phyloP scores from a whole-genome alignment of 1,140 invertebrate genomes.

The Gryllus bimaculatus region DNA sequence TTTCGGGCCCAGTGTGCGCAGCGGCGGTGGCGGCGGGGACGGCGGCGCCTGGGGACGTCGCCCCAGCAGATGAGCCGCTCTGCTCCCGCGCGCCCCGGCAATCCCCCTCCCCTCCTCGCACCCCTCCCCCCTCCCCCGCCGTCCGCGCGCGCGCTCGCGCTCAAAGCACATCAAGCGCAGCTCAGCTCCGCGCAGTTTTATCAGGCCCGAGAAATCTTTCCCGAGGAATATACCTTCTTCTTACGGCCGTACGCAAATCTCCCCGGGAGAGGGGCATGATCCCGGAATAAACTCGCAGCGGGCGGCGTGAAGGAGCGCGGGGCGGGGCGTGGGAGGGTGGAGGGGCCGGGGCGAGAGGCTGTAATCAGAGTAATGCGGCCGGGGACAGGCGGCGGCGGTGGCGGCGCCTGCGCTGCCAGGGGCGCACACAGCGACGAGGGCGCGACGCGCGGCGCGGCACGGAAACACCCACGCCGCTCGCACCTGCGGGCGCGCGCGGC shows the following conservation, averaged over 20 bases:
- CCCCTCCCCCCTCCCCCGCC: no score
- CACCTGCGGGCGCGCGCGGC: no score
- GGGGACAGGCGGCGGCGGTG: background rate
- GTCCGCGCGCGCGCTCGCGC: no score
- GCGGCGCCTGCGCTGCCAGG: background rate
- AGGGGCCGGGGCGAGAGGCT: background rate
- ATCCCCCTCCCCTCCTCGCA: background rate
- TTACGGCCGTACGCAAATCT: background rate
- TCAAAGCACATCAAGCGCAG: background rate
- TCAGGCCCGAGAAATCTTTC: background rate
- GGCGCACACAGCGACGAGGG: background rate
- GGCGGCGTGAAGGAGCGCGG: background rate
- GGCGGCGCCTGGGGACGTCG: no score
- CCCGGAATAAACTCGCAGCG: background rate
- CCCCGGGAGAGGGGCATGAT: slow-evolving; percentile 1
- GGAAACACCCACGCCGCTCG: background rate
- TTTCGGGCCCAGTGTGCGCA: no score
- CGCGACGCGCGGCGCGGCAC: no score
- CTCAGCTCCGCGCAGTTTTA: background rate
- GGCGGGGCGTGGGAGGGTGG: no score
- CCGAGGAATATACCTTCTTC: background rate
- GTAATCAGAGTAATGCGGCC: background rate
- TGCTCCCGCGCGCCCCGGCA: background rate
- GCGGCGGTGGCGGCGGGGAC: no score
- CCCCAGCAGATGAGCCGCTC: no score